A percentile compares a stretch with the other conserved stretches of the same genome.
These are phyloP conservation scores for Platorchestia sp. DNA, from an alignment of 1,140 invertebrate genomes.

Conservation along the genomic window DNA sequence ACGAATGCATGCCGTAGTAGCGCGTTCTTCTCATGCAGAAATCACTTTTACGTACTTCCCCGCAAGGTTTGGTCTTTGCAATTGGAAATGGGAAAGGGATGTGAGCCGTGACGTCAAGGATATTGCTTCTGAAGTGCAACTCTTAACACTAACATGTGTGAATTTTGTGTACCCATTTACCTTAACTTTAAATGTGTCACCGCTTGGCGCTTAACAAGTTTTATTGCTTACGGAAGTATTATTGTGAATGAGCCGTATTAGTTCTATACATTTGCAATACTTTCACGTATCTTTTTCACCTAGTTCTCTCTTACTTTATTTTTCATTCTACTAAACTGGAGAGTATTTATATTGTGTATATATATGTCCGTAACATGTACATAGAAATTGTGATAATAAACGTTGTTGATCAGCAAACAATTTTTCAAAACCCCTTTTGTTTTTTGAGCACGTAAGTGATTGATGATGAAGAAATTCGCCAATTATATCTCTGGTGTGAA, in stretches of 20 bases:
- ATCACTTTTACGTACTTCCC: neutral
- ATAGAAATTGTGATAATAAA: conserved; percentile 54
- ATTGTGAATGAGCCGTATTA: neutral
- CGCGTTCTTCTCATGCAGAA: neutral
- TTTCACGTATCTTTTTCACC: neutral
- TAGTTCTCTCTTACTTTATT: conserved; percentile 11
- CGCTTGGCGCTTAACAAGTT: neutral
- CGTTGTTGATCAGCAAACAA: neutral
- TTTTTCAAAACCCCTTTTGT: neutral
- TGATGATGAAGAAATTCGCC: too few species aligned
- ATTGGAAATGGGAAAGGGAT: neutral
- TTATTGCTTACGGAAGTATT: neutral
- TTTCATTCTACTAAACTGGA: conserved; percentile 50
- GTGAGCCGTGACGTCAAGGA: neutral
- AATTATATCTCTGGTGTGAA: too few species aligned
- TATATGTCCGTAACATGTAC: conserved; percentile 47
- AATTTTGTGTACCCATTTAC: neutral
- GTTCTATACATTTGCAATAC: neutral
- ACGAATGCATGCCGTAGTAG: neutral
- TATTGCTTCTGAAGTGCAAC: neutral
- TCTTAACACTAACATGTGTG: conserved; percentile 23
- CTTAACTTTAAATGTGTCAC: neutral
- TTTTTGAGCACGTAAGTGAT: too few species aligned
- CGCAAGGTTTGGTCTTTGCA: neutral
- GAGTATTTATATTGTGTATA: conserved; percentile 48